Conservation (phyloP, 2,797 vertebrate species). For the Sparidentex hasta region DNA sequence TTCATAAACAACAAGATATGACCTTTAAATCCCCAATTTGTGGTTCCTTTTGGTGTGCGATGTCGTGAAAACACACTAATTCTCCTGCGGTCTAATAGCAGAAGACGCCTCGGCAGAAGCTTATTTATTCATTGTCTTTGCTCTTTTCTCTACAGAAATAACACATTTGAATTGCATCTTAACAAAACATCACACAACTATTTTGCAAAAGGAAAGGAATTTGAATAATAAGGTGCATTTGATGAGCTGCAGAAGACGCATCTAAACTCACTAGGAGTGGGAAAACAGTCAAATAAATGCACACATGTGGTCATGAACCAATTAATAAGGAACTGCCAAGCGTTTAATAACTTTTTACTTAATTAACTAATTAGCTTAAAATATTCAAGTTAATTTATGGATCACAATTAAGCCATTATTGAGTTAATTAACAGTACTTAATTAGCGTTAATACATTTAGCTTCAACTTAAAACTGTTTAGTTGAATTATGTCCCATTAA, state of each 20-base stretch:
- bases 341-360: slow-evolving; percentile 23
- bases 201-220: background rate
- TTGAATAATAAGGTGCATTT: background rate
- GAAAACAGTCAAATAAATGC: background rate
- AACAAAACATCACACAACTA: background rate
- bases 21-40: slow-evolving; percentile 64
- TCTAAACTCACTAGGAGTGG: background rate
- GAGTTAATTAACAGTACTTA: slow-evolving; percentile 33
- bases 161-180: background rate
- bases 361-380: slow-evolving; percentile 39
- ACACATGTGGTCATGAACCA: background rate
- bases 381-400: slow-evolving; percentile 8
- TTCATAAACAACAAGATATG: slow-evolving; percentile 41
- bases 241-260: background rate
- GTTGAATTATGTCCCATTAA: slow-evolving; percentile 24
- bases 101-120: background rate
- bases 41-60: slow-evolving; percentile 3
- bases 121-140: background rate
- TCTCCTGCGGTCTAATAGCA: background rate
- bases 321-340: slow-evolving; percentile 11
- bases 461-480: slow-evolving; percentile 26
- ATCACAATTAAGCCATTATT: slow-evolving; percentile 22
- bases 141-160: background rate
- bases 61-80: slow-evolving; percentile 22
- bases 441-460: slow-evolving; percentile 45